Conservation (phyloP, 2,113 vertebrate species). For the Hippoglossus stenolepis region DNA sequence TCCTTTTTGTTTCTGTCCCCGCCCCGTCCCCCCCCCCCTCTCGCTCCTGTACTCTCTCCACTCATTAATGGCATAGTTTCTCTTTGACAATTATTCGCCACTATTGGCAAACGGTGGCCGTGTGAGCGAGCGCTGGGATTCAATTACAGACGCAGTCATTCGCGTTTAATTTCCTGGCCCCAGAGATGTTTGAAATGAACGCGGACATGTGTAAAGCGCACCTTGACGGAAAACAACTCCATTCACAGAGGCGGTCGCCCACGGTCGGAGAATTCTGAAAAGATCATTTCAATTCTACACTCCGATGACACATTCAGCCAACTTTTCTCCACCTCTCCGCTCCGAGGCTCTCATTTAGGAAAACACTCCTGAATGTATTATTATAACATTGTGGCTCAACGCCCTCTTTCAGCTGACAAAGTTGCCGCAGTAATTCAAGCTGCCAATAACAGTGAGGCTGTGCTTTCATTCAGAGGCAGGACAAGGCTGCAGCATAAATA, state of each 20-base stretch:
- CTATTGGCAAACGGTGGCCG: slow-evolving; percentile 58
- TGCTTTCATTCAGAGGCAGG: slow-evolving; percentile 15
- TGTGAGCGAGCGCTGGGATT: slow-evolving; percentile 57
- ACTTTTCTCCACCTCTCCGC: neutral
- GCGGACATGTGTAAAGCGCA: slow-evolving; percentile 40
- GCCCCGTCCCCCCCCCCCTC: neutral
- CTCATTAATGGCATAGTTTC: slow-evolving; percentile 67
- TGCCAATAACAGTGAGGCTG: slow-evolving; percentile 8
- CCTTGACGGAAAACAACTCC: slow-evolving; percentile 48
- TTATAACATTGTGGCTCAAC: neutral
- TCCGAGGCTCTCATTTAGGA: neutral
- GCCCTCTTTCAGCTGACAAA: slow-evolving; percentile 1
- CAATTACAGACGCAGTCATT: slow-evolving; percentile 65
- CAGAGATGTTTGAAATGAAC: slow-evolving; percentile 13
- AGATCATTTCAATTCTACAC: neutral
- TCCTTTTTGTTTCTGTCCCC: neutral
- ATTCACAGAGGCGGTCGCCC: slow-evolving; percentile 23
- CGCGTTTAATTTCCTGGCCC: slow-evolving; percentile 50
- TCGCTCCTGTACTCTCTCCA: slow-evolving; percentile 23
- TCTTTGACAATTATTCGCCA: slow-evolving; percentile 72
- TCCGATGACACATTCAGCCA: neutral
- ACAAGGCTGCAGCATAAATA: slow-evolving; percentile 20
- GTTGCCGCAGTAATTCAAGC: slow-evolving; percentile 9
- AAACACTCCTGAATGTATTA: neutral
- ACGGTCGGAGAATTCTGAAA: slow-evolving; percentile 41